These are phyloP conservation scores for Drosophila recens DNA, from an alignment of 2,888 invertebrate species.

Conservation along the genomic window DNA sequence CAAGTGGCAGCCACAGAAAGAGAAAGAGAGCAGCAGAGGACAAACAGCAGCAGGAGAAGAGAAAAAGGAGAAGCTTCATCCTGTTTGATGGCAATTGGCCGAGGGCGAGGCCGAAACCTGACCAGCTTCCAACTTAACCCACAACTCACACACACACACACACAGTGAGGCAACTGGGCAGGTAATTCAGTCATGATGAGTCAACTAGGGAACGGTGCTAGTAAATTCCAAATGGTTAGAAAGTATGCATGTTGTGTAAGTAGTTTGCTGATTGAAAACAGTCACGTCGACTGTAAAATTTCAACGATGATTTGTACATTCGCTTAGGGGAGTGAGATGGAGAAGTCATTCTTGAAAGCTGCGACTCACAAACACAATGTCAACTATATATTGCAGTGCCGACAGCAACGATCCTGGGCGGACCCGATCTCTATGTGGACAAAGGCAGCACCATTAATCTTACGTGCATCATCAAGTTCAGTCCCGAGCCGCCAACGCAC, in stretches of 20 bases:
- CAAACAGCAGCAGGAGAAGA: not conserved
- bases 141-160: not conserved
- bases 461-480: conserved; percentile 92
- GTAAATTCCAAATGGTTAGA: conserved; percentile 15
- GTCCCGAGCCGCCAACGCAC: conserved; percentile 95
- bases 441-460: conserved; percentile 93
- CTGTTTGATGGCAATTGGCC: conserved; percentile 8
- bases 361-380: conserved; percentile 16
- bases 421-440: conserved; percentile 92
- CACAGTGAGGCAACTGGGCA: conserved; percentile 7
- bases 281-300: conserved; percentile 38
- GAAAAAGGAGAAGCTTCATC: conserved; percentile 1
- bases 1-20: not conserved
- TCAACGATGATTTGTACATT: conserved; percentile 35
- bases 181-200: conserved; percentile 12
- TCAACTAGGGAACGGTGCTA: conserved; percentile 27
- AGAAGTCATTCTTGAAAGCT: not conserved
- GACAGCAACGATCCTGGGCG: conserved; percentile 92
- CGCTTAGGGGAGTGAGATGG: not conserved
- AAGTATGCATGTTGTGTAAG: conserved; percentile 13
- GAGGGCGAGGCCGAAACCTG: conserved; percentile 8
- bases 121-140: conserved; percentile 21
- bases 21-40: not conserved
- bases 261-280: conserved; percentile 29
- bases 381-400: conserved; percentile 87